phyloP scores from a whole-genome alignment of 2,797 vertebrate genomes.

The Champsocephalus gunnari region DNA sequence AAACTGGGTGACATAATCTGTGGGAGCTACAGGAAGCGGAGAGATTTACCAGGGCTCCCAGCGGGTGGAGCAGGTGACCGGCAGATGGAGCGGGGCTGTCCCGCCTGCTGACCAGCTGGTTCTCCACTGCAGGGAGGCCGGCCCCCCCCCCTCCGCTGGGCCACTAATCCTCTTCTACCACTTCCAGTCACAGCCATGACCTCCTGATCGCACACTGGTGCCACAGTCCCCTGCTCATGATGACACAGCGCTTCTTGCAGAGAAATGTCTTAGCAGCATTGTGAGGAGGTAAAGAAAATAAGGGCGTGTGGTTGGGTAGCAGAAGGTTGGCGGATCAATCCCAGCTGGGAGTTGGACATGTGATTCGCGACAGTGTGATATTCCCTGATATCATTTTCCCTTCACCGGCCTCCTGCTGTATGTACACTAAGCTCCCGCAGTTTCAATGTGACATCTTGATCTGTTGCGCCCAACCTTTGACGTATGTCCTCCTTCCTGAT shows the following conservation, averaged over 20 bases:
- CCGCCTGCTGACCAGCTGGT: conserved; percentile 75
- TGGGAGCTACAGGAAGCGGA: conserved; percentile 30
- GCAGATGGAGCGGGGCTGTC: conserved; percentile 75
- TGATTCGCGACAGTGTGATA: conserved; percentile 73
- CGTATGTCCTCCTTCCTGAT: conserved; percentile 32
- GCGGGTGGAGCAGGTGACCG: conserved; percentile 74
- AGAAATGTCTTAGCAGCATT: conserved; percentile 46
- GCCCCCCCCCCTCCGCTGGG: conserved; percentile 60
- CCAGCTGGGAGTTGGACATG: conserved; percentile 71
- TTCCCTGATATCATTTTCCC: conserved; percentile 68
- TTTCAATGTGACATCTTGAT: conserved; percentile 55
- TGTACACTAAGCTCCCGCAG: conserved; percentile 63
- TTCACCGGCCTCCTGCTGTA: conserved; percentile 55
- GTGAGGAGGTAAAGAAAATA: conserved; percentile 24
- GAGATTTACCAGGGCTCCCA: conserved; percentile 57
- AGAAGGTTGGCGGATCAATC: conserved; percentile 74
- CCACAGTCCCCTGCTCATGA: conserved; percentile 56
- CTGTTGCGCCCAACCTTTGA: conserved; percentile 59
- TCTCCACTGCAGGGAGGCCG: conserved; percentile 63
- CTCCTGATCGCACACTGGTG: conserved; percentile 50
- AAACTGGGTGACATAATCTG: conserved; percentile 56
- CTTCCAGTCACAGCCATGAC: conserved; percentile 67
- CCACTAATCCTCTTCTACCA: conserved; percentile 73
- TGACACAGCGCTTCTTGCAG: conserved; percentile 37
- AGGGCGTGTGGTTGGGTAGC: conserved; percentile 46